Evolutionary conservation across 2,113 vertebrate species (phyloP), one percentile per base, ranked within the genome.

Genomic region (Puffinus mauretanicus): DNA sequence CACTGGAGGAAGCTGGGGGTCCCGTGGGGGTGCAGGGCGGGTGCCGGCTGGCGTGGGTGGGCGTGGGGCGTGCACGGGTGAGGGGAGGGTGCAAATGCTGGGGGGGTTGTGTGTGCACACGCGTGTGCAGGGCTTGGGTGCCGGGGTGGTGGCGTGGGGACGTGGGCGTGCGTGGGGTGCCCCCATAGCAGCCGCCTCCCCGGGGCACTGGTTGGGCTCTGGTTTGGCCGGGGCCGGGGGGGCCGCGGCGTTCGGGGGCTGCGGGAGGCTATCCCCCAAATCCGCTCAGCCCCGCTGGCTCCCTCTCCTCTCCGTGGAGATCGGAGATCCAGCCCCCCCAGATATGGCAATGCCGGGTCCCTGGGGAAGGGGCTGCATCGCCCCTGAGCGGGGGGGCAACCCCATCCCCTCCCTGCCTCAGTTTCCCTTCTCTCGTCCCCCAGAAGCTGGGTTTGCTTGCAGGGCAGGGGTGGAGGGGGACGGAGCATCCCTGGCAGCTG

Each of bases 11-110:
- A 51, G 51, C 2, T 10, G 2, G 46, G 25, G 60, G 36, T 61
- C 49, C 62, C 4, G 2, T 19, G 62, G 69, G 69, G 38, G 17
- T 38, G 73, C 4, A 9, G 51, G 16, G 34, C 6, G 27, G 64
- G n/a, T 49, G 40, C 38, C 2, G 30, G 47, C 21, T 38, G 12
- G 52, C 9, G 16, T 15, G 34, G 58, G n/a, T 20, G 57, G 75
- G 58, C 3, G 4, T 3, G 14, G 22, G 30, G 30, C 17, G 3
- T 46, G 72, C 32, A 22, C 1, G 16, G n/a, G 30, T 1, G 5
- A n/a, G 42, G 42, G 55, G 38, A 38, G 1, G 11, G 76, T 29
- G 54, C 38, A 16, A 40, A 16, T 2, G 12, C 47, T 21, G 26
- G 17, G 17, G 49, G 47, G 22, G 10, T 7, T n/a, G n/a, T n/a